These are phyloP conservation scores for Fukomys damarensis DNA, from an alignment of 2,113 vertebrate species.

Conservation along the genomic window DNA sequence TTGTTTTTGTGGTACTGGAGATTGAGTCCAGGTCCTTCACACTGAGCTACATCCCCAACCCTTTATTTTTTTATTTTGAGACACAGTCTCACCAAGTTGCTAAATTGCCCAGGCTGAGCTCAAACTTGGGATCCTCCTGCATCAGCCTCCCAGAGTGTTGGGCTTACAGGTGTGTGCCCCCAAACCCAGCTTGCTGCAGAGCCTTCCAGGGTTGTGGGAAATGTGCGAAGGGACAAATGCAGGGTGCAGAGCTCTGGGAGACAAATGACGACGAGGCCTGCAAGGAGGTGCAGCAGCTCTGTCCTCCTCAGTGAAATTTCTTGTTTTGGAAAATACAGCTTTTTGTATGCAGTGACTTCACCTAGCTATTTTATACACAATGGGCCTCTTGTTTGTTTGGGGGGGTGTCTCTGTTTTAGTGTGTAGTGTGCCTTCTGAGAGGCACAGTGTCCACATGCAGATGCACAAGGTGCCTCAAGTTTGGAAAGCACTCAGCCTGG, in stretches of 20 bases:
- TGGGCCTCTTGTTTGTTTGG: not conserved
- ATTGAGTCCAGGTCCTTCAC: not conserved
- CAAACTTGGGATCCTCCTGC: not conserved
- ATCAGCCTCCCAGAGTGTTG: not conserved
- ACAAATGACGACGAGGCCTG: not conserved
- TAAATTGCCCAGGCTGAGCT: not conserved
- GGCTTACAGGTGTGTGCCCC: not conserved
- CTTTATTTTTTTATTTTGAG: not conserved
- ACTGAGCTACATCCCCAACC: not conserved
- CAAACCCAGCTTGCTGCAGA: not conserved
- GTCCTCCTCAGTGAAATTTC: not conserved
- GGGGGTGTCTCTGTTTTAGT: not conserved
- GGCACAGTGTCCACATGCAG: not conserved
- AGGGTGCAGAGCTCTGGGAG: not conserved
- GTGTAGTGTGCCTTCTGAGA: not conserved
- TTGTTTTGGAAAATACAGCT: not conserved
- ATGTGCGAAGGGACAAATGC: not conserved
- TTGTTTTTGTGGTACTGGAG: not conserved
- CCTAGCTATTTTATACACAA: not conserved
- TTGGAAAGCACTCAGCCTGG: not conserved
- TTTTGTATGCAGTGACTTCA: not conserved
- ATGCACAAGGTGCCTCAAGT: not conserved
- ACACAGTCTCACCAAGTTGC: not conserved
- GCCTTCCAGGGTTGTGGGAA: not conserved
- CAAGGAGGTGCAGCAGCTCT: not conserved